Conservation (phyloP, 1,140 invertebrate genomes). For the Euglossa dilemma region DNA sequence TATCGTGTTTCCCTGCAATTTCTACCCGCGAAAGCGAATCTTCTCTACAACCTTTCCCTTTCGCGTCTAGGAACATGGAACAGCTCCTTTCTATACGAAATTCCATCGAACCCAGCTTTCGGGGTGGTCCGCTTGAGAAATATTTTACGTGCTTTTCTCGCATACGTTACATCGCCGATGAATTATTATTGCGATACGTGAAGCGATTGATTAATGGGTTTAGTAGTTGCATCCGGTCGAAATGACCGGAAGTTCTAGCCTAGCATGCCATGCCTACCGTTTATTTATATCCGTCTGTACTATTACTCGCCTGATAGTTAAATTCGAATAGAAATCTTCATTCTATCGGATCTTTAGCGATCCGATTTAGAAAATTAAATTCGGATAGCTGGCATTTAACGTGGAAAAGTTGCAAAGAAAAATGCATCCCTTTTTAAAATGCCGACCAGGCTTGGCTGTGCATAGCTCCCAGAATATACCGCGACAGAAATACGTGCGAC, state of each 20-base stretch:
- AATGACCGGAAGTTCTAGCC: background rate
- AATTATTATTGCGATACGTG: background rate
- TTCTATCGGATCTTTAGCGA: no score
- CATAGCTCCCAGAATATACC: constrained; percentile 71
- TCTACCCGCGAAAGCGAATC: constrained; percentile 5
- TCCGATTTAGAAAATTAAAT: no score
- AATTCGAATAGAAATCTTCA: background rate
- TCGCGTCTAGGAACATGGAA: background rate
- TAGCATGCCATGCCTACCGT: background rate
- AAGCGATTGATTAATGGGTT: background rate
- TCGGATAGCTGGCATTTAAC: background rate
- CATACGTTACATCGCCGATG: no score
- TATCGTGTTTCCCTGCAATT: constrained; percentile 65
- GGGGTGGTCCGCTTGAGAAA: background rate
- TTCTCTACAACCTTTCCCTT: background rate
- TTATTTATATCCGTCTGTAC: background rate
- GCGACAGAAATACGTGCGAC: constrained; percentile 66
- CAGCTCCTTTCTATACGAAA: background rate
- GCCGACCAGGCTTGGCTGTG: constrained; percentile 32
- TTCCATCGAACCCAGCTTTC: no score
- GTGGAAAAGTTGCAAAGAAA: constrained; percentile 53
- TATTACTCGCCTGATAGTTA: background rate
- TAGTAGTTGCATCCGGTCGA: background rate
- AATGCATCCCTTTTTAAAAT: constrained; percentile 49
- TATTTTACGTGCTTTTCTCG: background rate